Evolutionary conservation across 2,113 vertebrate species (phyloP), one percentile per base, ranked within the genome.

Genomic region (Hymenochirus boettgeri): DNA sequence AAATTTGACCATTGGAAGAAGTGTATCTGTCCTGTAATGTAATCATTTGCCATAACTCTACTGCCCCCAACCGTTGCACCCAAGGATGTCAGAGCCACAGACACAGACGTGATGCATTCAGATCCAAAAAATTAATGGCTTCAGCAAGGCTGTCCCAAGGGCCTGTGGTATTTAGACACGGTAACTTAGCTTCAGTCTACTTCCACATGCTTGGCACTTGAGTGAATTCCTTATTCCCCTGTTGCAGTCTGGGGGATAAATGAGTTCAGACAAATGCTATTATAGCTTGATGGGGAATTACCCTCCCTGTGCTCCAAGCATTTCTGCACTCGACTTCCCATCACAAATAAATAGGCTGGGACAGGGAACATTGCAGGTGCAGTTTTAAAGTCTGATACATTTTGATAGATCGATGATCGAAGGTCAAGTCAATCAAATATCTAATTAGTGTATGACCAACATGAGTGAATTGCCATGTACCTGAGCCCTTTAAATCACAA

Each of bases 11-110:
- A 52, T 65, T 48, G 2, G 29, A 25, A 6, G 52, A 67, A 37
- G 63, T 72, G 25, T 72, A 67, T 25, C 33, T 72, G 26, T 50
- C 54, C 45, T 72, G 70, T 31, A 37, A 62, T 15, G 21, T 72
- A 3, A 23, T 67, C 24, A 39, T 67, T 22, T 72, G 63, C 19
- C 70, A 62, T 37, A 31, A 17, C 9, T 18, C 15, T n/a, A 55
- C 58, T 1, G 18, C 21, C 3, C 70, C 58, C 12, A 67, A 67
- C 46, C 58, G 63, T 13, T 72, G 63, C 31, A 61, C 58, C 3
- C 31, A 26, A 45, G 63, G 63, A 42, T 72, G 70, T 35, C 1
- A 25, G 5, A 46, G 3, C 12, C 10, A 13, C 4, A 67, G 65
- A 19, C 65, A 29, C 12, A 58, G 18, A n/a, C 55, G 64, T 4